These are phyloP conservation scores for Rhinogobius similis DNA, from an alignment of 2,113 vertebrate genomes.

Conservation along the genomic window DNA sequence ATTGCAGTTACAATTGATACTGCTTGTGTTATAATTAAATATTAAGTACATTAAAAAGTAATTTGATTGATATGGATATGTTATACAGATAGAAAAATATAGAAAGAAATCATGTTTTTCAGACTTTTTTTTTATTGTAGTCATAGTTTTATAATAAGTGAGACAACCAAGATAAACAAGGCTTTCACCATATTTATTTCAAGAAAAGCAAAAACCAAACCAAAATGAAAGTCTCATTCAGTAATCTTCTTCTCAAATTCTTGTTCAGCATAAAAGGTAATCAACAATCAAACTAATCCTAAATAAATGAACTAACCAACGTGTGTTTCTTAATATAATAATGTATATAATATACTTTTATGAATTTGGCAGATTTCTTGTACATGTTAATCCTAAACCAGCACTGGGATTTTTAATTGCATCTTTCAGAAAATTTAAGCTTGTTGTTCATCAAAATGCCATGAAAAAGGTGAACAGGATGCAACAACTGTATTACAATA, in stretches of 20 bases:
- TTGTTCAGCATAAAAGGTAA: constrained; percentile 58
- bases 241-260: constrained; percentile 55
- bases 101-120: too few relatives aligned
- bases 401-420: constrained; percentile 38
- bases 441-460: constrained; percentile 51
- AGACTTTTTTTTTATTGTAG: too few relatives aligned
- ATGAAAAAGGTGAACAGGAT: constrained; percentile 52
- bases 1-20: too few relatives aligned
- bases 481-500: constrained; percentile 66
- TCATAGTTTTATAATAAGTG: background rate
- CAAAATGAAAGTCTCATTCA: constrained; percentile 41
- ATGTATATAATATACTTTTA: constrained; percentile 50
- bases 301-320: constrained; percentile 44
- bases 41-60: too few relatives aligned
- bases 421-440: constrained; percentile 33
- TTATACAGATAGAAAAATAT: too few relatives aligned
- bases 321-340: constrained; percentile 44
- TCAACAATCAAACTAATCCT: constrained; percentile 45
- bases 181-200: constrained; percentile 73
- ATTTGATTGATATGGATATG: too few relatives aligned
- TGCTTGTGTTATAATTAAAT: too few relatives aligned
- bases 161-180: constrained; percentile 10
- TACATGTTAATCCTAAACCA: constrained; percentile 56
- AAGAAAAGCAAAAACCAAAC: constrained; percentile 48
- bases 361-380: constrained; percentile 45